Evolutionary conservation across 1,140 invertebrate species (phyloP).

Genomic region (Frieseomelitta varia): DNA sequence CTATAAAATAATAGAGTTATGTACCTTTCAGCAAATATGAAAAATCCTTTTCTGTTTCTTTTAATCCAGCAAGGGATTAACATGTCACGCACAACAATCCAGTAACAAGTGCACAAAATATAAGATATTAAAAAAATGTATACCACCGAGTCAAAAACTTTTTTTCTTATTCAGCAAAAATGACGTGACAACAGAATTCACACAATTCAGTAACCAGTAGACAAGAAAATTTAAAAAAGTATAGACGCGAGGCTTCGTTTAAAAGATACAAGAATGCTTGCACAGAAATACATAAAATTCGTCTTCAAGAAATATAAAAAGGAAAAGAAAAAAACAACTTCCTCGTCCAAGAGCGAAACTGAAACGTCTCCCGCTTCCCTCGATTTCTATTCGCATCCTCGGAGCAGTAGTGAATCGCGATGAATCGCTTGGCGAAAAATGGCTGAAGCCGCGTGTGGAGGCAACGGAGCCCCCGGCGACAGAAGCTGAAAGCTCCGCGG

Average conservation of each 20-base stretch:
- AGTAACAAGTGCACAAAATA: neutral
- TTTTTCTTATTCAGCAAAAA: neutral
- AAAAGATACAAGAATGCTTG: too few species aligned
- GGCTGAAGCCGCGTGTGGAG: neutral
- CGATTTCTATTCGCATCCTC: neutral
- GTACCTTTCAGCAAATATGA: too few species aligned
- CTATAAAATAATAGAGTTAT: too few species aligned
- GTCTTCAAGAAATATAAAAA: too few species aligned
- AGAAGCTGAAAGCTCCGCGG: conserved; percentile 38
- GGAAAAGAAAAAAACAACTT: neutral
- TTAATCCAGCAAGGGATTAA: too few species aligned
- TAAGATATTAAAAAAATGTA: neutral
- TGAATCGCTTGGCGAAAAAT: conserved; percentile 17
- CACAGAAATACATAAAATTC: too few species aligned
- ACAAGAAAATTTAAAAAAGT: neutral
- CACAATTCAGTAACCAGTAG: neutral
- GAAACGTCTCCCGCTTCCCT: neutral
- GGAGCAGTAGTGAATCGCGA: neutral
- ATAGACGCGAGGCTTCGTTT: too few species aligned
- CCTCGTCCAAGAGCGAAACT: neutral
- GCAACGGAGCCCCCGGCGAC: conserved; percentile 5
- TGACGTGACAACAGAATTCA: neutral
- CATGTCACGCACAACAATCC: neutral
- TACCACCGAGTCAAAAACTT: too few species aligned
- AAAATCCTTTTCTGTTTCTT: too few species aligned